Evolutionary conservation across 2,113 vertebrate species (phyloP), one percentile per base, ranked within the genome.

Genomic region (Psittacara wagleri): DNA sequence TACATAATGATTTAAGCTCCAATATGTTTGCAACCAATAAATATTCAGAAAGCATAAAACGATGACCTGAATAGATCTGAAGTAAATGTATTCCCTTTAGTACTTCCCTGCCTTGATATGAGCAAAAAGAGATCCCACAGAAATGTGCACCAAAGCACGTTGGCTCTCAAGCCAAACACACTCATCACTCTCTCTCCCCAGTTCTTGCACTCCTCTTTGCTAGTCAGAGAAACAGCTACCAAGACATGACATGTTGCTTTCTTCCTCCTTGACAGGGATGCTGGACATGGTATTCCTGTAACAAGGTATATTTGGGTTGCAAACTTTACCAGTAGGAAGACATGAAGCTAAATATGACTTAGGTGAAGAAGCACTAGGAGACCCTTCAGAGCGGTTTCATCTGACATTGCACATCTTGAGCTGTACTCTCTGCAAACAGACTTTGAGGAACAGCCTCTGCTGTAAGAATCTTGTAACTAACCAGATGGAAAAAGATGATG

Each of bases 11-110:
- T 79, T 88, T 82, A 86, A 92, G 62, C 83, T 62, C 76, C 78
- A 72, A n/a, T 57, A 81, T 44, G 77, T 91, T 94, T 89, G 77
- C 86, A 91, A 73, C 70, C 69, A 91, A 78, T 66, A 94, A 92
- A 83, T 86, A 88, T 49, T 78, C 83, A 86, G 80, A 90, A 86
- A 78, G 62, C 66, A 68, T 20, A 64, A 86, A 90, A 63, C 2
- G 39, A 59, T 4, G 2, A 44, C n/a, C 83, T 54, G 49, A 91
- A 85, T 90, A 78, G 28, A 69, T 79, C 88, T 91, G 52, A 91
- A 91, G 54, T 27, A 93, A 95, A 79, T 4, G 13, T n/a, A 84
- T 73, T 88, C 78, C 9, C 44, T 83, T 73, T 49, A 68, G 39
- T 41, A 17, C n/a, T 73, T 76, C 31, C 10, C 29, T 73, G 28